Evolutionary conservation across 2,888 invertebrate species (phyloP).

Genomic region (Netelia inedita): DNA sequence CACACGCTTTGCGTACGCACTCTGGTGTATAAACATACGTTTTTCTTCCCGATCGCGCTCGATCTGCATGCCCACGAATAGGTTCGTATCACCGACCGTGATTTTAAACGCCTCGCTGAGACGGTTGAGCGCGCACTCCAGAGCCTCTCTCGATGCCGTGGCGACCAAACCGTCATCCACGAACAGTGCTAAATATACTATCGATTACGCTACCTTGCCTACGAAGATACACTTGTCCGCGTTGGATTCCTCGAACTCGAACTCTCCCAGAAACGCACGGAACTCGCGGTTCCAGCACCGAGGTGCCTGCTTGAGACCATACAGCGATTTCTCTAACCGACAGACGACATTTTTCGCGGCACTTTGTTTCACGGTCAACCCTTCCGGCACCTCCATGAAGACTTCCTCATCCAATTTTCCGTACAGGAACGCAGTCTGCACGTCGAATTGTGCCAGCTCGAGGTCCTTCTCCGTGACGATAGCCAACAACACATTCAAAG

Average conservation of each 20-base stretch:
- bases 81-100: conserved; percentile 13
- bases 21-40: conserved; percentile 11
- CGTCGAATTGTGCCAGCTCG: conserved; percentile 37
- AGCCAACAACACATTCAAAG: conserved; percentile 5
- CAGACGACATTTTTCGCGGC: conserved; percentile 1
- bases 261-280: not conserved
- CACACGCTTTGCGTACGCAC: conserved; percentile 1
- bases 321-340: conserved; percentile 17
- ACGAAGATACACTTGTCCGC: conserved; percentile 39
- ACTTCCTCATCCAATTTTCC: conserved; percentile 42
- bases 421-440: conserved; percentile 22
- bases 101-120: conserved; percentile 21
- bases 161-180: conserved; percentile 51
- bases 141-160: not conserved
- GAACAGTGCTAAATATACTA: conserved; percentile 46
- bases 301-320: conserved; percentile 43
- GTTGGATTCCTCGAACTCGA: not conserved
- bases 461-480: conserved; percentile 6
- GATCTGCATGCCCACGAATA: conserved; percentile 37
- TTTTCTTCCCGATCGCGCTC: conserved; percentile 8
- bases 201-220: not conserved
- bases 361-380: not conserved
- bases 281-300: conserved; percentile 34
- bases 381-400: conserved; percentile 44
- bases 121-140: not conserved